phyloP scores from a whole-genome alignment of 1,140 invertebrate species.

The Macrocentrus cingulum region DNA sequence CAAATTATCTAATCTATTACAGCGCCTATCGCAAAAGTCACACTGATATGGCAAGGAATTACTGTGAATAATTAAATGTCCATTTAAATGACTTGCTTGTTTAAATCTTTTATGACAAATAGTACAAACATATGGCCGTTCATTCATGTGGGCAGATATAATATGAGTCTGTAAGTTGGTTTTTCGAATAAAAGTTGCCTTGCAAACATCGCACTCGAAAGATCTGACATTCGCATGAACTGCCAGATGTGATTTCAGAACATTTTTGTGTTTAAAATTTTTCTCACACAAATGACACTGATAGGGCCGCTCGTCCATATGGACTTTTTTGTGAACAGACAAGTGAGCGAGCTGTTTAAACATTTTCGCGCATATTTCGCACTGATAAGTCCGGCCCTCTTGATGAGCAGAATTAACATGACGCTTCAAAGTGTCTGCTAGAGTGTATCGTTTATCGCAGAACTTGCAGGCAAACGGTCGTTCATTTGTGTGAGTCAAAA shows the following conservation, averaged over 20 bases:
- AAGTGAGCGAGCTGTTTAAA: conserved; percentile 60
- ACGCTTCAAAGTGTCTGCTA: conserved; percentile 44
- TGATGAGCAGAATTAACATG: conserved; percentile 45
- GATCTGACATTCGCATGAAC: conserved; percentile 48
- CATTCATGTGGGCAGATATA: conserved; percentile 52
- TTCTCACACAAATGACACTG: conserved; percentile 64
- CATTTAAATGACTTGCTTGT: conserved; percentile 46
- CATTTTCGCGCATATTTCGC: conserved; percentile 50
- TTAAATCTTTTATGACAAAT: conserved; percentile 58
- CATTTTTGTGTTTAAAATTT: conserved; percentile 54
- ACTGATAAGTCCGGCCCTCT: conserved; percentile 43
- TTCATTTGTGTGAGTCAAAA: conserved; percentile 60
- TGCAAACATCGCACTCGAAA: conserved; percentile 49
- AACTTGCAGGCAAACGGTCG: conserved; percentile 51
- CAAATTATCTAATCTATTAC: conserved; percentile 46
- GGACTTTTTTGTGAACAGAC: conserved; percentile 62
- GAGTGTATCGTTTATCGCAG: conserved; percentile 54
- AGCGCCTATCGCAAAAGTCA: conserved; percentile 43
- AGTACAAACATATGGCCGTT: conserved; percentile 57
- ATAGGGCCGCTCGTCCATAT: conserved; percentile 73
- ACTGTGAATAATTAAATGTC: conserved; percentile 47
- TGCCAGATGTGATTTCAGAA: conserved; percentile 43
- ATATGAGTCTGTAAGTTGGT: conserved; percentile 49
- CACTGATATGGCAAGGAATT: conserved; percentile 49
- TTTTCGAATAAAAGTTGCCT: conserved; percentile 46